These are phyloP conservation scores for Ophioderma brevispina DNA, from an alignment of 35 echinoderm and acorn worm genomes.

Conservation along the genomic window DNA sequence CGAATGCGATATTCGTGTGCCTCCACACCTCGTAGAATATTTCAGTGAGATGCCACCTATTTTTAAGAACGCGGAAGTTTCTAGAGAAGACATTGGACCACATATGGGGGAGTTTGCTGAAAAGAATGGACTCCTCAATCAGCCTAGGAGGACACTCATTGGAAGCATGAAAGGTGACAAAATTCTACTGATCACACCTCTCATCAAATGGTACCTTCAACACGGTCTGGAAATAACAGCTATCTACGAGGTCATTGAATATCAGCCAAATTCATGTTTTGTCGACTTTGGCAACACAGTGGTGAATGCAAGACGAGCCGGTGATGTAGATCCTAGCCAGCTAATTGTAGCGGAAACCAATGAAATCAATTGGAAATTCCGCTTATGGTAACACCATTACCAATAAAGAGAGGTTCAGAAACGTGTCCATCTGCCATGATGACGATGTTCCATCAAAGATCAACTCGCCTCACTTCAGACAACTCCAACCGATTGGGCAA, in stretches of 20 bases:
- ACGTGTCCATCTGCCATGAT: not conserved
- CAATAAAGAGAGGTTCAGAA: constrained; percentile 6
- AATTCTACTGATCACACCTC: constrained; percentile 19
- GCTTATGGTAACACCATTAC: constrained; percentile 43
- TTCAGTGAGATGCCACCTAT: constrained; percentile 67
- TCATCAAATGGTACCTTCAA: constrained; percentile 32
- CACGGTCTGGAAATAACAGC: constrained; percentile 26
- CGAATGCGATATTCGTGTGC: constrained; percentile 27
- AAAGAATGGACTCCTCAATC: constrained; percentile 12
- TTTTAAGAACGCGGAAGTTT: constrained; percentile 51
- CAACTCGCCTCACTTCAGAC: not conserved
- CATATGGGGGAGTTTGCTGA: constrained; percentile 36
- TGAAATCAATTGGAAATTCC: constrained; percentile 49
- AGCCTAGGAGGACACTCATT: constrained; percentile 19
- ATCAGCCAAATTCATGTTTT: constrained; percentile 10
- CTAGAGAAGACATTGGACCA: constrained; percentile 45
- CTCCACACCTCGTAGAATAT: constrained; percentile 19
- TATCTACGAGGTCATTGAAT: constrained; percentile 25
- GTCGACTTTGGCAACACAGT: constrained; percentile 11
- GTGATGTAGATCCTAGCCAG: constrained; percentile 19
- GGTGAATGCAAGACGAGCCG: constrained; percentile 29
- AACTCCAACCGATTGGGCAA: not conserved
- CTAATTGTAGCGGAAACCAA: constrained; percentile 31
- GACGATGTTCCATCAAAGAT: not conserved
- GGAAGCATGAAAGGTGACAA: constrained; percentile 5